A percentile compares a stretch with the other conserved stretches of the same genome.
phyloP scores from a whole-genome alignment of 2,888 invertebrate species.

The Dione vanillae region DNA sequence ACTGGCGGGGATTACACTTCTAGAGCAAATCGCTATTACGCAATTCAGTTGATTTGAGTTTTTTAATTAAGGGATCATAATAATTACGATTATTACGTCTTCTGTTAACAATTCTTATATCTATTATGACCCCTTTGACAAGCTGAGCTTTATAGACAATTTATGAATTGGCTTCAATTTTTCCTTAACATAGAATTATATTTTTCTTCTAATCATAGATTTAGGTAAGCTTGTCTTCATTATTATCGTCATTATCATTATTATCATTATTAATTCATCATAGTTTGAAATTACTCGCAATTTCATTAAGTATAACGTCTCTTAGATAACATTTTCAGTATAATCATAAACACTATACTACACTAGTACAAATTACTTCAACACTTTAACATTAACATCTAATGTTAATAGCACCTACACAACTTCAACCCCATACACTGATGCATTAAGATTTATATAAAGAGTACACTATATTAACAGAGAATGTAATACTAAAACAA shows the following conservation, averaged over 20 bases:
- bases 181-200: constrained; percentile 28
- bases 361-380: constrained; percentile 24
- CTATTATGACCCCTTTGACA: constrained; percentile 20
- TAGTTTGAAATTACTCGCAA: background rate
- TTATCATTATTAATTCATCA: background rate
- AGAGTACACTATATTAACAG: constrained; percentile 67
- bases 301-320: background rate
- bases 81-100: background rate
- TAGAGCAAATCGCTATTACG: constrained; percentile 28
- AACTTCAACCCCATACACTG: constrained; percentile 27
- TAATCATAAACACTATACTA: constrained; percentile 23
- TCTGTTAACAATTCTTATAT: background rate
- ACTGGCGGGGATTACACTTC: constrained; percentile 61
- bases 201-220: constrained; percentile 35
- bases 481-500: constrained; percentile 79
- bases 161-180: constrained; percentile 37
- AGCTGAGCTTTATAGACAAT: constrained; percentile 36
- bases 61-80: constrained; percentile 25
- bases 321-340: background rate
- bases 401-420: constrained; percentile 27
- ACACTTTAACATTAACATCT: constrained; percentile 11
- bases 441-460: constrained; percentile 48
- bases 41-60: constrained; percentile 30
- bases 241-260: background rate
- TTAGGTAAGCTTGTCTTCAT: constrained; percentile 16